phyloP scores from a whole-genome alignment of 92 coral and sea anemone species.

The Porites divaricata region DNA sequence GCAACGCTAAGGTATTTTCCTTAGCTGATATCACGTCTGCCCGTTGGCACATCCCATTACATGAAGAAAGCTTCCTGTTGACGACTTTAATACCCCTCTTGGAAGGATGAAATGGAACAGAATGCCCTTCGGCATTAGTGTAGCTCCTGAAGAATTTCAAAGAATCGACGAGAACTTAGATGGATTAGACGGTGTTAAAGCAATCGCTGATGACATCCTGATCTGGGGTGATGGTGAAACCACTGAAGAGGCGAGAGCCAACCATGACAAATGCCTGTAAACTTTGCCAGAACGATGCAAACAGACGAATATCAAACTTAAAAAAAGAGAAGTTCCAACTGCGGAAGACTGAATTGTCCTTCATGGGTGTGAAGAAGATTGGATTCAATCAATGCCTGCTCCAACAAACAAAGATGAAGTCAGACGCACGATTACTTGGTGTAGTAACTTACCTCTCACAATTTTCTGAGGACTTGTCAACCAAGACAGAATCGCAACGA shows the following conservation, averaged over 20 bases:
- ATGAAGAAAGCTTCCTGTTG: too few species aligned
- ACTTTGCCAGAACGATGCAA: slow-evolving; percentile 32
- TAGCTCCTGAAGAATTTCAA: too few species aligned
- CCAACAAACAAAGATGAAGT: too few species aligned
- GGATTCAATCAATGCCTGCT: too few species aligned
- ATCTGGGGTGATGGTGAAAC: slow-evolving; percentile 16
- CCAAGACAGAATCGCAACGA: not conserved
- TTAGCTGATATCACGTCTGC: slow-evolving; percentile 8
- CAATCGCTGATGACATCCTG: slow-evolving; percentile 9
- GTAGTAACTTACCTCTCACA: slow-evolving; percentile 35
- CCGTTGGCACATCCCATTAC: slow-evolving; percentile 16
- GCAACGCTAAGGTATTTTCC: not conserved
- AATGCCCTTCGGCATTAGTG: not conserved
- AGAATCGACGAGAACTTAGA: too few species aligned
- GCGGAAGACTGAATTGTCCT: not conserved
- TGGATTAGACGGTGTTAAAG: too few species aligned
- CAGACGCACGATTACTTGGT: too few species aligned
- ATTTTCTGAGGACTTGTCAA: slow-evolving; percentile 34
- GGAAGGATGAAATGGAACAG: slow-evolving; percentile 41
- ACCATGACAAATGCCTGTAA: slow-evolving; percentile 11
- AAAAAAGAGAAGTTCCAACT: not conserved
- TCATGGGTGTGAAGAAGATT: slow-evolving; percentile 11
- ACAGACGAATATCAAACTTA: not conserved
- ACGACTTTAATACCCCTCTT: slow-evolving; percentile 25
- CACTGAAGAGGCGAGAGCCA: slow-evolving; percentile 28